Evolutionary conservation across 2,113 vertebrate species (phyloP).

Genomic region (Nematolebias whitei): DNA sequence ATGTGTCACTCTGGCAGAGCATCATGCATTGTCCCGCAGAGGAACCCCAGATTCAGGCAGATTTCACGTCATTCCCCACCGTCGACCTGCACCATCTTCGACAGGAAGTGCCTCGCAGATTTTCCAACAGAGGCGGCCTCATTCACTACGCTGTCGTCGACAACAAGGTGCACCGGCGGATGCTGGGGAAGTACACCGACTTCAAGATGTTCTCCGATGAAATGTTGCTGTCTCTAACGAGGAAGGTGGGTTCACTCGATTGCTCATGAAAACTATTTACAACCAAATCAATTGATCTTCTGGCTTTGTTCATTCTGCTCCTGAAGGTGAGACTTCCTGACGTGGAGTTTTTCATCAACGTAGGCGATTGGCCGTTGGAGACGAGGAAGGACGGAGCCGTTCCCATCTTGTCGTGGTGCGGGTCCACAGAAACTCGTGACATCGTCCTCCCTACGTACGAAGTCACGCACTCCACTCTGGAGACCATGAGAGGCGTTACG

Average conservation of each 20-base stretch:
- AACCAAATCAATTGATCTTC: too few relatives aligned
- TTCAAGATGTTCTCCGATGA: conserved; percentile 98
- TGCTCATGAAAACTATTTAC: not conserved
- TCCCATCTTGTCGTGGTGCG: conserved; percentile 93
- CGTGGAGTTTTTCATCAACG: conserved; percentile 91
- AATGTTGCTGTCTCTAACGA: conserved; percentile 88
- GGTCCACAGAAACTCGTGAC: conserved; percentile 88
- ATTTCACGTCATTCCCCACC: conserved; percentile 86
- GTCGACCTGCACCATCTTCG: conserved; percentile 85
- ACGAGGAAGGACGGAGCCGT: conserved; percentile 78
- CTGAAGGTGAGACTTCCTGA: conserved; percentile 87
- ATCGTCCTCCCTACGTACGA: conserved; percentile 92
- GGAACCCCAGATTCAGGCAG: conserved; percentile 85
- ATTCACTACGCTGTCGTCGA: conserved; percentile 88
- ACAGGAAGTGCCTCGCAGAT: conserved; percentile 85
- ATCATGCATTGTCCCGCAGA: conserved; percentile 81
- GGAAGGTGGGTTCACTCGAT: conserved; percentile 82
- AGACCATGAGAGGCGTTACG: conserved; percentile 90
- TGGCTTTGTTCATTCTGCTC: not conserved
- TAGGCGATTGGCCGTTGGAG: conserved; percentile 94
- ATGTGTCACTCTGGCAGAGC: conserved; percentile 81
- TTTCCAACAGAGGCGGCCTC: conserved; percentile 85
- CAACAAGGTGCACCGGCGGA: conserved; percentile 86
- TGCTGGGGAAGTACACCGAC: conserved; percentile 93
- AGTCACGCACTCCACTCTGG: conserved; percentile 90